Evolutionary conservation across 2,888 invertebrate genomes (phyloP).

Genomic region (Alitta virens): DNA sequence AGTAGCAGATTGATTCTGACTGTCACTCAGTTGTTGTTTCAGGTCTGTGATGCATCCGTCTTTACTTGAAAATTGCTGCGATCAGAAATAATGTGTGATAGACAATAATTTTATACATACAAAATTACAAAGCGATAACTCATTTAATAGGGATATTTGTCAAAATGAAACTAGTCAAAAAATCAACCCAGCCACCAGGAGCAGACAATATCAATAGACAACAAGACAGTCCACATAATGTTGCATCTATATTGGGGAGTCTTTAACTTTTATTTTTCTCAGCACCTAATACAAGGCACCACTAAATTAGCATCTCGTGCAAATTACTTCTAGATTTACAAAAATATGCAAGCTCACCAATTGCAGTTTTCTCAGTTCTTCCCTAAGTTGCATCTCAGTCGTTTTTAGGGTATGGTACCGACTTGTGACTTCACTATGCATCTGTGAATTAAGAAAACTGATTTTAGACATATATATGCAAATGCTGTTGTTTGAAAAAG

Average conservation of each 20-base stretch:
- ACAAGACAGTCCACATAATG: too few relatives aligned
- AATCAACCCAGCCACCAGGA: too few relatives aligned
- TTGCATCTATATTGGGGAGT: too few relatives aligned
- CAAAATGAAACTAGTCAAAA: too few relatives aligned
- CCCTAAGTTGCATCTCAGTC: conserved; percentile 39
- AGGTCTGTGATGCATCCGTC: conserved; percentile 5
- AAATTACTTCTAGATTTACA: too few relatives aligned
- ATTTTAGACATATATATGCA: not conserved
- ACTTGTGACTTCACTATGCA: conserved; percentile 41
- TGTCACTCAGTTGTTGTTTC: conserved; percentile 1
- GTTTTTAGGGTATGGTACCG: conserved; percentile 40
- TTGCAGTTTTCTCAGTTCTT: conserved; percentile 22
- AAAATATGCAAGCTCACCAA: too few relatives aligned
- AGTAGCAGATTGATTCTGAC: conserved; percentile 8
- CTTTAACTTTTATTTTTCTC: too few relatives aligned
- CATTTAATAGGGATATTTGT: too few relatives aligned
- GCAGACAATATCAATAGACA: too few relatives aligned
- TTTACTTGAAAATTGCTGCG: not conserved
- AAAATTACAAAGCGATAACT: too few relatives aligned
- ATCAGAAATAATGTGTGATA: not conserved
- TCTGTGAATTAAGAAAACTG: conserved; percentile 28
- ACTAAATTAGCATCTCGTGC: too few relatives aligned
- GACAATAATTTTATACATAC: not conserved
- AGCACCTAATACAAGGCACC: too few relatives aligned
- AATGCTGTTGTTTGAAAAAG: not conserved